These are phyloP conservation scores for Cartodere bifasciata DNA, from an alignment of 2,888 invertebrate genomes.

Conservation along the genomic window DNA sequence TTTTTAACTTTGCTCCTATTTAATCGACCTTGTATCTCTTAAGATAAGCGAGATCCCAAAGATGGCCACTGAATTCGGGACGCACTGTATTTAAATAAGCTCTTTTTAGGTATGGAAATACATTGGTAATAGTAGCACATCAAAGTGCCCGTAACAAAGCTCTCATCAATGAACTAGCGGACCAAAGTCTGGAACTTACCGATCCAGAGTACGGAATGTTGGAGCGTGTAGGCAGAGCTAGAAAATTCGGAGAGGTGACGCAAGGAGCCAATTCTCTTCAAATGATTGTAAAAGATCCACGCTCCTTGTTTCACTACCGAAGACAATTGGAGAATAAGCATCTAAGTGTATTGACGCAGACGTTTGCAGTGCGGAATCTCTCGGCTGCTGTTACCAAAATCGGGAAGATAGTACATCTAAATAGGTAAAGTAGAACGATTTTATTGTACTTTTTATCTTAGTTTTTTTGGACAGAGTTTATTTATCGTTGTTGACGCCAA, in stretches of 20 bases:
- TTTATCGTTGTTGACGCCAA: too few species aligned
- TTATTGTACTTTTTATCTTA: too few species aligned
- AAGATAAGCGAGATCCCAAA: too few species aligned
- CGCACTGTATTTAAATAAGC: too few species aligned
- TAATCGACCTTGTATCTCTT: too few species aligned
- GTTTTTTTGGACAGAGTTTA: too few species aligned
- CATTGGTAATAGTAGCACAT: conserved; percentile 57
- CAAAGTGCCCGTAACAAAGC: conserved; percentile 46
- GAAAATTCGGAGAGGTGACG: conserved; percentile 56
- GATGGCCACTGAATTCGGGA: too few species aligned
- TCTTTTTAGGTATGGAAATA: conserved; percentile 43
- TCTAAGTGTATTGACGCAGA: conserved; percentile 49
- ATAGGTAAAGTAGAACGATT: too few species aligned
- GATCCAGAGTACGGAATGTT: conserved; percentile 54
- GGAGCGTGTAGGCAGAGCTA: conserved; percentile 59
- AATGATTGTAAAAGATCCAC: conserved; percentile 43
- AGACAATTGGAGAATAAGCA: conserved; percentile 46
- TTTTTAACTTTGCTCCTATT: too few species aligned
- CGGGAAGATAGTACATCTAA: conserved; percentile 45
- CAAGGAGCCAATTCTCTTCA: conserved; percentile 47
- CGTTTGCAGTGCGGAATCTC: conserved; percentile 38
- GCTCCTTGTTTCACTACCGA: conserved; percentile 49
- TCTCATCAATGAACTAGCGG: conserved; percentile 41
- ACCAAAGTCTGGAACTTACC: conserved; percentile 38
- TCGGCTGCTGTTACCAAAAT: conserved; percentile 32